Base-by-base conservation (phyloP, 2,888 invertebrate species). In the Meteorus cinctellus region DNA sequence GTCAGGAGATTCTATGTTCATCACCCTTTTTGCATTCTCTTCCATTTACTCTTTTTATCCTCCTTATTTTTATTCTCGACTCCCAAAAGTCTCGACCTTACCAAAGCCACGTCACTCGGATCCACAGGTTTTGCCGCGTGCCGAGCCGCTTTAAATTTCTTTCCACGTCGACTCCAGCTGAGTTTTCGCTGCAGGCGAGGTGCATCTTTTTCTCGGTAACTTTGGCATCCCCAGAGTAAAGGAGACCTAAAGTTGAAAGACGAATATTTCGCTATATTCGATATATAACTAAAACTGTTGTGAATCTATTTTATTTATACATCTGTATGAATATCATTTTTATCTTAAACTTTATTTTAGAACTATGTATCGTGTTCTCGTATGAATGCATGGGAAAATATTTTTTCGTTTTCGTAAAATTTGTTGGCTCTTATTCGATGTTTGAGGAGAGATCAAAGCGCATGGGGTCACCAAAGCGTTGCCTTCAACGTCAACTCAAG, bases 1-100 rank as follows among this genome's bases (percentile, higher is more conserved):
- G 83, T 83, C 86, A 85, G 86, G 82, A 85, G 86, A 87, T 85
- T 86, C 85, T 82, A 55, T 75, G 74, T 74, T 74, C 77, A 70
- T 78, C 71, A 72, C 70, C 77, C 75, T 76, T 67, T 55, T 55
- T 55, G 19, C 55, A 6, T 55, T 36, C 63, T 78, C 72, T 74
- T 55, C 19, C 19, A 19, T 55, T 55, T 8, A n/a, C 1, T 24
- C 10, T 55, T 19, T 19, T 19, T 55, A 68, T 63, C 60, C 67
- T 59, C 36, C 72, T 74, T 74, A 66, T 70, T 79, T 71, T 79
- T 77, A 8, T 41, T 71, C 73, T 72, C 72, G 72, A 72, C 67
- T 76, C 73, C 78, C 45, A 72, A 75, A 68, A 71, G 65, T 75
- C 73, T 72, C 79, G 62, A 55, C 67, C 69, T 80, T 74, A 73